Evolutionary conservation across 2,797 vertebrate genomes (phyloP).

Genomic region (Neosilurus hyrtlii): DNA sequence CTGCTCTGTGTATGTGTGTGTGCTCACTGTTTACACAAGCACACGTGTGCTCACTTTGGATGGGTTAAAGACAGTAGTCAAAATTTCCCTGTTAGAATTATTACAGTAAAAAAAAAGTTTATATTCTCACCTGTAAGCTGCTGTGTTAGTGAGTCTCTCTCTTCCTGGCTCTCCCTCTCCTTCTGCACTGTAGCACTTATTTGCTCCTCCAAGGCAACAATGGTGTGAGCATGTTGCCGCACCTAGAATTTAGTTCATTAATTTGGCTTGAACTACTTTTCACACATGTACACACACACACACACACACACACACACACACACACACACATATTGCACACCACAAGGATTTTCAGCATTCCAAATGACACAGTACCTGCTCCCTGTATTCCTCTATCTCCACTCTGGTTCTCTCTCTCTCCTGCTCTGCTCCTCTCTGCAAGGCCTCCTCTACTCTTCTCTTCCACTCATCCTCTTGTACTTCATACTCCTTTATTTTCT

Average conservation of each 20-base stretch:
- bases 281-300: background rate
- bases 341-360: background rate
- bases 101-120: background rate
- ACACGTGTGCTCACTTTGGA: too few species aligned
- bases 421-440: conserved; percentile 55
- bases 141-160: conserved; percentile 56
- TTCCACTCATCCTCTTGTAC: conserved; percentile 57
- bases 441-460: conserved; percentile 40
- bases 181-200: conserved; percentile 46
- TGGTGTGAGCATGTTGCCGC: conserved; percentile 76
- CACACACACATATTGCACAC: background rate
- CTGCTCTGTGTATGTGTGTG: too few species aligned
- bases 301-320: background rate
- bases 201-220: conserved; percentile 72
- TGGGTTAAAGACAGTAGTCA: too few species aligned
- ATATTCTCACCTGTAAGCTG: conserved; percentile 62
- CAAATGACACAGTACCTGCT: conserved; percentile 58
- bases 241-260: conserved; percentile 42
- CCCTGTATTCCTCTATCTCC: conserved; percentile 68
- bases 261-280: background rate
- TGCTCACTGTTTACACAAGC: too few species aligned
- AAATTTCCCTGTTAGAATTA: too few species aligned
- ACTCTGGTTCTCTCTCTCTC: conserved; percentile 60
- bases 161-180: conserved; percentile 62
- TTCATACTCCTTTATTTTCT: conserved; percentile 20